Evolutionary conservation across 2,113 vertebrate genomes (phyloP).

Genomic region (Pachyramphus minor): DNA sequence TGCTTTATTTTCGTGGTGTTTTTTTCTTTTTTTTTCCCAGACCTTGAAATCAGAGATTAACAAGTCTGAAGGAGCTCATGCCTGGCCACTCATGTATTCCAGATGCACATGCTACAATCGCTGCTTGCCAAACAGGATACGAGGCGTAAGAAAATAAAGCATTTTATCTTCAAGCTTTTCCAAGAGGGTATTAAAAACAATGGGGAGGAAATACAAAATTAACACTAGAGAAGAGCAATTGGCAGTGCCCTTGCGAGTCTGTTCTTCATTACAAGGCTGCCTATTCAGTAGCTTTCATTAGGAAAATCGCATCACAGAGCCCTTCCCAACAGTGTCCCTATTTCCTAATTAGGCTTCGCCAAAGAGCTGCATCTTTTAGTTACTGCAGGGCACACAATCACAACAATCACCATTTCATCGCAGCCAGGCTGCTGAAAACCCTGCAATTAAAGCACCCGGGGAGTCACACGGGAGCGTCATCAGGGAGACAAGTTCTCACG

Average conservation of each 20-base stretch:
- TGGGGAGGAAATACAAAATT: conserved; percentile 64
- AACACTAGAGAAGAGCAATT: conserved; percentile 58
- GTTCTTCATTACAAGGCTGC: conserved; percentile 34
- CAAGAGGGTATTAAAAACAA: conserved; percentile 58
- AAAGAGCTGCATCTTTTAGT: conserved; percentile 33
- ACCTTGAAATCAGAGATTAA: conserved; percentile 35
- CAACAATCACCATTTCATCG: conserved; percentile 26
- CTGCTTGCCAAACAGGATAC: conserved; percentile 53
- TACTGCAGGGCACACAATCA: neutral
- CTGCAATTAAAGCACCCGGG: conserved; percentile 32
- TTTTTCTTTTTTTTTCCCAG: neutral
- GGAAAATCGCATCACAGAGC: conserved; percentile 38
- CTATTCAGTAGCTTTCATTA: conserved; percentile 62
- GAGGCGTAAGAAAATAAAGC: conserved; percentile 8
- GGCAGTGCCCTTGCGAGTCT: conserved; percentile 18
- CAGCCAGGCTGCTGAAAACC: conserved; percentile 1
- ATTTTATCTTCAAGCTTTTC: conserved; percentile 56
- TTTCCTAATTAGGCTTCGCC: conserved; percentile 62
- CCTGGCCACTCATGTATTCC: conserved; percentile 47
- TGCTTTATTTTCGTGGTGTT: no score
- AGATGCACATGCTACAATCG: conserved; percentile 1
- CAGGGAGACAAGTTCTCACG: conserved; percentile 19
- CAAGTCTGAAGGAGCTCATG: conserved; percentile 2
- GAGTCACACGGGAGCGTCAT: neutral
- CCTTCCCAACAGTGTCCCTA: conserved; percentile 42